Base-by-base conservation (phyloP, 2,888 invertebrate species). In the Tetranychus truncatus region DNA sequence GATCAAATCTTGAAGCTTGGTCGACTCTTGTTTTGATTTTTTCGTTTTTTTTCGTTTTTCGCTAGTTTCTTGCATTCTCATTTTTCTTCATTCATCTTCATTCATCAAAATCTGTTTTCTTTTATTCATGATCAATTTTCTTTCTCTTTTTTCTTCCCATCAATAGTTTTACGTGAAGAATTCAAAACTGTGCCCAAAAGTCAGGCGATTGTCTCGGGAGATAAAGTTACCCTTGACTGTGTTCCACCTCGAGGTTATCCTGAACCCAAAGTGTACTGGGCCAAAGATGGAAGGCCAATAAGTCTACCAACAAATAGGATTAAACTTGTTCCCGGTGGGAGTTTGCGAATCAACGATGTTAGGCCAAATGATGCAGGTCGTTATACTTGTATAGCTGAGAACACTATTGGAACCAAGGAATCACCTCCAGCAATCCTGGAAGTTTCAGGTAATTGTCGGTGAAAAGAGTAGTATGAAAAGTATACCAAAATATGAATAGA, bases 301-400 rank as follows among this genome's bases (percentile, higher is more conserved):
- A 75, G 75, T 66, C 76, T 76, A n/a, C 69, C 20, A 21, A 77
- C 77, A 45, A 80, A 80, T 5, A 79, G 90, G 79, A 86, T 91
- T 81, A 87, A 88, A 78, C 87, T 94, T 79, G 88, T 91, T 78
- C 93, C 94, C 81, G 71, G 71, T 21, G 94, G 94, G 73, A 91
- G 91, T 84, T 86, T 95, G 80, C 89, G 92, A 86, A 92, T 95
- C 81, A 87, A 89, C 80, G 91, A 92, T 83, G 93, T 92, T 80
- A 87, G 89, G 80, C 90, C 91, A 82, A 86, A 89, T 78, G 95
- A 95, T 84, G 92, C 92, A 81, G 95, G 95, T 75, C 88, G 89
- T 79, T 95, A 95, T 83, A 89, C 90, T 82, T 95, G 95, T 84
- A 87, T 92, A 78, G 95, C 94, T 4, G 90, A 91, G 80, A 95